Evolutionary conservation across 2,113 vertebrate species (phyloP), one percentile per base, ranked within the genome.

Genomic region (Bubo bubo): DNA sequence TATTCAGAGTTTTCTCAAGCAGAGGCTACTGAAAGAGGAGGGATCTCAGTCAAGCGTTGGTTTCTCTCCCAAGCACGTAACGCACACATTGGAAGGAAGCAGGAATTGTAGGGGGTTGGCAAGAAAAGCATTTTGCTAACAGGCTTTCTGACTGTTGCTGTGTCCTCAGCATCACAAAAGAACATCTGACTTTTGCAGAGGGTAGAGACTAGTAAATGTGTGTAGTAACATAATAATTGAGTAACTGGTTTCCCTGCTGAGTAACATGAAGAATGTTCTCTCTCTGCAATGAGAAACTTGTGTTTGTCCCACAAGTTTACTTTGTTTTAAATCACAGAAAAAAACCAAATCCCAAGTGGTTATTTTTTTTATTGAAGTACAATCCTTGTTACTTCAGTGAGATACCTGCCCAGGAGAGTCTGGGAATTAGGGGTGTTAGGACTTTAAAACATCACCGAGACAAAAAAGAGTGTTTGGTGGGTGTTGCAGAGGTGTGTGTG

Each of bases 41-140:
- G 37, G 66, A 27, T 72, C 2, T 2, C 77, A 71, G 45, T 11
- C 5, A 45, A 86, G 13, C 0, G 0, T 3, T 68, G 56, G 11
- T 82, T 90, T 68, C 67, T 73, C 47, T 89, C 79, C 88, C 71
- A 32, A 21, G 82, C 79, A 55, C 0, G 0, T 18, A 23, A 27
- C 2, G 8, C 70, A 43, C 62, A 26, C 20, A 2, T 8, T 55
- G 77, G 70, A 84, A 79, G 56, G 88, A 73, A 80, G 94, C 45
- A 84, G 93, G 55, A 80, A 9, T 45, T 53, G 75, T 16, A 79
- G 74, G 59, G 89, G n/a, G 11, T 34, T 92, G 92, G 87, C 86
- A 94, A 77, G 79, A 80, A 55, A 58, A 86, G 43, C 76, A 2
- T 84, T 86, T 91, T 95, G 39, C 35, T 32, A 1, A 4, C 79